Conservation (phyloP, 2,113 vertebrate genomes). For the Furnarius figulus region DNA sequence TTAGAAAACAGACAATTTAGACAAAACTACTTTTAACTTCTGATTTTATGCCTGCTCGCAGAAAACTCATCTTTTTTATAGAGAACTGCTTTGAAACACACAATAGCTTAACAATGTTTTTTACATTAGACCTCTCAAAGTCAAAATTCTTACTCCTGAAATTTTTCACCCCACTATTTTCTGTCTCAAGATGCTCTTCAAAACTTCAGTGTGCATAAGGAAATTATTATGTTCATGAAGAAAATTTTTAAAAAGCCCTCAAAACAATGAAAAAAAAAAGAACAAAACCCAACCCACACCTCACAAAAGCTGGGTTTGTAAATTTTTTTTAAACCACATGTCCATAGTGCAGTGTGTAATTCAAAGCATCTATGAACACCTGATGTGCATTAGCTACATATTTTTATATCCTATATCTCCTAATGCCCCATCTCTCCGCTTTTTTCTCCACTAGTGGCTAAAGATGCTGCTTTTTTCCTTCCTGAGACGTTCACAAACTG, state of each 20-base stretch:
- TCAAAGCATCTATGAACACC: not conserved
- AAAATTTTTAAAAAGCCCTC: not conserved
- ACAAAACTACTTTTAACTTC: not conserved
- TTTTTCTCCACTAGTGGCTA: not conserved
- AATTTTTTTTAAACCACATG: not conserved
- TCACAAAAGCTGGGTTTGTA: not conserved
- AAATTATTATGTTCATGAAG: not conserved
- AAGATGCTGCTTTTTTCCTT: not conserved
- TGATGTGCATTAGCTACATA: not conserved
- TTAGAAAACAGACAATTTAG: not conserved
- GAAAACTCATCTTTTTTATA: not conserved
- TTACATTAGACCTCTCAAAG: not conserved
- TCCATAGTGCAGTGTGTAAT: not conserved
- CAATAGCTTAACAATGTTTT: not conserved
- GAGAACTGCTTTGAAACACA: not conserved
- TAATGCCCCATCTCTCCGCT: not conserved
- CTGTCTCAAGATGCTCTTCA: not conserved
- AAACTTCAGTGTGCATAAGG: not conserved
- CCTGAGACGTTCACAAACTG: not conserved
- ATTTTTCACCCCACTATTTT: not conserved
- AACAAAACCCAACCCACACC: not conserved
- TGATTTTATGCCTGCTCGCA: not conserved
- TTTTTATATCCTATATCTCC: not conserved
- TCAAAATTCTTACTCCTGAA: not conserved
- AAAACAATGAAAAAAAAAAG: not conserved